phyloP scores from a whole-genome alignment of 2,113 vertebrate genomes.

The Montifringilla adamsi region DNA sequence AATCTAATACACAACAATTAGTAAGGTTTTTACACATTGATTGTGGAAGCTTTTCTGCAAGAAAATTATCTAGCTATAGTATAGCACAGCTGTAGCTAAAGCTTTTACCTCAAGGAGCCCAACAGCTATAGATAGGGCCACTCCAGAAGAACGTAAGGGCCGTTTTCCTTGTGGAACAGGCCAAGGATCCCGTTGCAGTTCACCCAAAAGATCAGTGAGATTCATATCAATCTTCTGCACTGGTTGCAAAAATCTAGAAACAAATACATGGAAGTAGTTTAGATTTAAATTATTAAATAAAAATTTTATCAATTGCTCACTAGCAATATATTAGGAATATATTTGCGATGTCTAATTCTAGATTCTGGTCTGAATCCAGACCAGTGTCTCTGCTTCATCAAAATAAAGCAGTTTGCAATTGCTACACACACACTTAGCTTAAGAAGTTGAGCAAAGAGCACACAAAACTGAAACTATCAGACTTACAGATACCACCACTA shows the following conservation, averaged over 20 bases:
- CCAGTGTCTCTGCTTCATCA: neutral
- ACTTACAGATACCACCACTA: neutral
- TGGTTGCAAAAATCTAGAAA: constrained; percentile 89
- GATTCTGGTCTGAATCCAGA: neutral
- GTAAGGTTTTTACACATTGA: neutral
- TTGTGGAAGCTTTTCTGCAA: neutral
- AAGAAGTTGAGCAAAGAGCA: neutral
- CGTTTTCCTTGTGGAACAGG: constrained; percentile 94
- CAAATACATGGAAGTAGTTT: neutral
- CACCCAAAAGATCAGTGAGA: constrained; percentile 94
- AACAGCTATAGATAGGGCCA: constrained; percentile 94
- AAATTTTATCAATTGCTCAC: neutral
- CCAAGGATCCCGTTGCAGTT: constrained; percentile 96
- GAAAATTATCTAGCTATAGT: fast-evolving
- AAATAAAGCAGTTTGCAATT: neutral
- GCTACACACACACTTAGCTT: neutral
- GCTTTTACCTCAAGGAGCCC: constrained; percentile 90
- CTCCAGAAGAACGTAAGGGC: constrained; percentile 91
- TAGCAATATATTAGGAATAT: neutral
- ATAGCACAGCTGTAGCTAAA: neutral
- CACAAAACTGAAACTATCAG: neutral
- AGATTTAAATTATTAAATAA: neutral
- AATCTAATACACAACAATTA: neutral
- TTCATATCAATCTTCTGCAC: constrained; percentile 99
- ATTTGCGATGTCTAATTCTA: neutral